Evolutionary conservation across 2,113 vertebrate genomes (phyloP), one percentile per base, ranked within the genome.

Genomic region (Sisor rabdophorus): DNA sequence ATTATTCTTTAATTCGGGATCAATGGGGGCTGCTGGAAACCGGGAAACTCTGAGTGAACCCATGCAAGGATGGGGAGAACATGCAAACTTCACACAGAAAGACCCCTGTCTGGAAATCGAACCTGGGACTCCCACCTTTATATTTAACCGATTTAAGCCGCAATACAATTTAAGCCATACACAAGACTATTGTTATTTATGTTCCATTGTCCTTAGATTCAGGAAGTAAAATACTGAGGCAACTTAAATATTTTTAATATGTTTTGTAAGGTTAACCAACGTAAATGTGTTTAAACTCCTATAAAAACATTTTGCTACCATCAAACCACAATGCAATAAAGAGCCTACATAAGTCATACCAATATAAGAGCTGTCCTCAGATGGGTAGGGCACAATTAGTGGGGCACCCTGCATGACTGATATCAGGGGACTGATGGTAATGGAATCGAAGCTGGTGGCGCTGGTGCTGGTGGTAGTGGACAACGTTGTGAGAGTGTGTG

Each of bases 301-400:
- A 55, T 1, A 11, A 63, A 30, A 32, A 32, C 20, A 3, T 50
- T 47, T 52, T 19, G 2, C 47, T 52, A 12, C 16, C 48, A 9
- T 54, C 50, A 22, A 20, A 71, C 32, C 13, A 44, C 30, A 22
- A 30, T 2, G 8, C 20, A 40, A 19, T 28, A 26, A 26, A 19
- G 15, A 48, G 20, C 12, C 11, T 2, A 73, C 1, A 60, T 24
- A 17, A 56, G 44, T 86, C 94, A 84, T 89, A 96, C 95, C 88
- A 0, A 96, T 90, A 73, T 93, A 87, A 19, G 93, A 76, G 1
- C 82, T 64, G 5, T 93, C 91, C 1, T 88, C 87, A 0, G 81
- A 83, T 11, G 87, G 81, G 82, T 86, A 85, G 44, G 85, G 73
- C 63, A 89, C 81, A 73, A 92, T 86, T 85, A 92, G 75, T 0